Conservation (phyloP, 2,888 invertebrate genomes). For the Apamea sordens region DNA sequence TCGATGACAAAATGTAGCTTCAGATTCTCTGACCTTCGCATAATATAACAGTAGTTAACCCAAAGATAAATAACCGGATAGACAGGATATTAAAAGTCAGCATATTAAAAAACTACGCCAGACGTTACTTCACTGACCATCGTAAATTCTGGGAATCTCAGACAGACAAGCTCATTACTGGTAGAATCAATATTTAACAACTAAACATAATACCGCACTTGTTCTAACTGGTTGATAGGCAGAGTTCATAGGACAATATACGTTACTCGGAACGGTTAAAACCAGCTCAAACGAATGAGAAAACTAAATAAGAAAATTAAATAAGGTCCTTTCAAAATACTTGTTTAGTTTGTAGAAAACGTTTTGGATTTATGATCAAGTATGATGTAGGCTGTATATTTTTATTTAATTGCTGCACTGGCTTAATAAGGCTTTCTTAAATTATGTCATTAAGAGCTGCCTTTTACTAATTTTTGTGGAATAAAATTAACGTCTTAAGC, state of each 20-base stretch:
- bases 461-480: too few species aligned
- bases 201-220: constrained; percentile 6
- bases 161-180: constrained; percentile 45
- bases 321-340: background rate
- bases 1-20: background rate
- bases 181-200: constrained; percentile 36
- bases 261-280: constrained; percentile 16
- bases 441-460: background rate
- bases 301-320: background rate
- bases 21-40: background rate
- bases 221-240: constrained; percentile 22
- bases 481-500: too few species aligned
- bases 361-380: background rate
- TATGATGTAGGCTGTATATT: background rate
- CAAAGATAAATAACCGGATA: constrained; percentile 4
- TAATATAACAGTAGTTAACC: background rate
- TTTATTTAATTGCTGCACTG: background rate
- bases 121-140: constrained; percentile 41
- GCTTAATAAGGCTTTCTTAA: background rate
- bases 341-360: background rate
- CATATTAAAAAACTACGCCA: constrained; percentile 27
- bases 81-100: background rate
- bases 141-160: constrained; percentile 43
- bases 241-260: background rate
- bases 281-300: constrained; percentile 20